phyloP scores from a whole-genome alignment of 2,113 vertebrate species.

The Zapornia atra region DNA sequence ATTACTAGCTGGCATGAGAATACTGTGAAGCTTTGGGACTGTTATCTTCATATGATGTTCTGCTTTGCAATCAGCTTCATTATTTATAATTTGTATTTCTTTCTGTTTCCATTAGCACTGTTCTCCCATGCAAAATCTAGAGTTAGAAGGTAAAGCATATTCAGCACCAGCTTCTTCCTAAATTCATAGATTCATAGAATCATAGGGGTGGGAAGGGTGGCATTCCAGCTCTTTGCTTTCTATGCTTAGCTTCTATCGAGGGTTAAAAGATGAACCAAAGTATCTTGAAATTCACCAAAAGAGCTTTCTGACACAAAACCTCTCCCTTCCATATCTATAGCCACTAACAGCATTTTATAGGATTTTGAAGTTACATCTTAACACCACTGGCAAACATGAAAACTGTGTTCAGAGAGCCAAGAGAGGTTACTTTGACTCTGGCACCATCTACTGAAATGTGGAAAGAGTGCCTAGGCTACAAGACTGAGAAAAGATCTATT shows the following conservation, averaged over 20 bases:
- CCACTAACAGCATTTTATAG: not conserved
- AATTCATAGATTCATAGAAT: no score
- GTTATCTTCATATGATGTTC: not conserved
- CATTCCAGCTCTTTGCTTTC: not conserved
- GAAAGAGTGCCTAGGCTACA: not conserved
- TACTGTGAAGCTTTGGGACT: not conserved
- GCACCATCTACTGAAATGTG: conserved; percentile 70
- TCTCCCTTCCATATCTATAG: not conserved
- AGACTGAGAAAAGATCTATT: not conserved
- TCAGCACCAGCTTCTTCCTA: not conserved
- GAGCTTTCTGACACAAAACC: not conserved
- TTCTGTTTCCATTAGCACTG: not conserved
- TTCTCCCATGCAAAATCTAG: not conserved
- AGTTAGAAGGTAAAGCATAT: not conserved
- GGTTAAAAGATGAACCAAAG: not conserved
- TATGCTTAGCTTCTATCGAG: not conserved
- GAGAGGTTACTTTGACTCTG: conserved; percentile 45
- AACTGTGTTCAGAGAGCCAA: not conserved
- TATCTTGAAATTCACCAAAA: not conserved
- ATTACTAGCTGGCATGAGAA: not conserved
- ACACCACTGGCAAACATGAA: not conserved
- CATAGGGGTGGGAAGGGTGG: no score
- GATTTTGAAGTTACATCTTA: not conserved
- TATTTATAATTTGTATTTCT: not conserved
- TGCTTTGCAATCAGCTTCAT: not conserved